Evolutionary conservation across 2,797 vertebrate genomes (phyloP), one percentile per base, ranked within the genome.

Genomic region (Lagorchestes hirsutus): DNA sequence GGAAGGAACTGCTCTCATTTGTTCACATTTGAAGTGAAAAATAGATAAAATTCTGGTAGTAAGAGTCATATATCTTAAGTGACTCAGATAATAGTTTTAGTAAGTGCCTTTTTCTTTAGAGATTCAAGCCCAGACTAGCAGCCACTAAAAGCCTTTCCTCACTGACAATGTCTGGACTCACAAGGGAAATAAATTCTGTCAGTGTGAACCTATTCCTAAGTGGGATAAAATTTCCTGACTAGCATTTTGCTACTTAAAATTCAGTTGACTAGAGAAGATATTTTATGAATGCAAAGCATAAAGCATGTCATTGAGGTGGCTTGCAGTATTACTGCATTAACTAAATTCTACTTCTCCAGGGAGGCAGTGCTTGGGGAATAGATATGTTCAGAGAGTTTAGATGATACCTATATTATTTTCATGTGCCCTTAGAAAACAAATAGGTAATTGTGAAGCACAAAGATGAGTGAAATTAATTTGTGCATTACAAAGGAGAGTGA

Each of bases 191-290:
- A 98, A 92, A 96, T 97, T 97, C 92, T 98, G 90, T 97, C 95
- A 97, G 57, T 97, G 82, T 97, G 95, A 97, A 96, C 96, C 95
- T 97, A 95, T 96, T 97, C 97, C 95, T 98, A 98, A 97, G 55
- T 95, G 92, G 94, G 92, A 96, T 97, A 97, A 98, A 97, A 98
- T 94, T 95, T 97, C 94, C 97, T 97, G 91, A 97, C 94, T 98
- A 97, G 96, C 96, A 97, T 97, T 98, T 94, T 91, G 16, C 93
- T 98, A 90, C 90, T 98, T 98, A 98, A 98, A 98, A 97, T 97
- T 97, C 97, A 97, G 96, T 98, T 98, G 97, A 96, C 94, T 97
- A 93, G 94, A 90, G 91, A 93, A 67, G 94, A 52, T 95, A 67
- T 93, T 98, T 98, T 98, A 96, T 97, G 95, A 96, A 97, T 97